phyloP scores from a whole-genome alignment of 2,888 invertebrate species.

The Diarsia brunnea region DNA sequence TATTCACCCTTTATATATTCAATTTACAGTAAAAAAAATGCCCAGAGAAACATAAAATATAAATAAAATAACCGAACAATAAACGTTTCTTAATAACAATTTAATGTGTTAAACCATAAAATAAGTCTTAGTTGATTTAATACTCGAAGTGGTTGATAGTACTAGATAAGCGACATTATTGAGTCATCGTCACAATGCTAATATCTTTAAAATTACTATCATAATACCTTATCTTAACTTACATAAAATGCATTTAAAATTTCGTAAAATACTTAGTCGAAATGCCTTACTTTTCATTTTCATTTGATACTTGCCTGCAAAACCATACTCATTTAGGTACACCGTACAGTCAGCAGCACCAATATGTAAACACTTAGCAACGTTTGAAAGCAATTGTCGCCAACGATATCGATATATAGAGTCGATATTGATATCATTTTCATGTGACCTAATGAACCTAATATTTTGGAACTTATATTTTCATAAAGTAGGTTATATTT shows the following conservation, averaged over 20 bases:
- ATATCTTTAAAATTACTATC: slow-evolving; percentile 40
- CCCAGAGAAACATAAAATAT: background rate
- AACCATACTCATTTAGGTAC: background rate
- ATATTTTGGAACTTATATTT: too few relatives aligned
- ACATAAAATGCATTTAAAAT: slow-evolving; percentile 48
- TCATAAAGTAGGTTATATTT: too few relatives aligned
- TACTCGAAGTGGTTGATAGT: slow-evolving; percentile 29
- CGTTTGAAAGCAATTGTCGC: too few relatives aligned
- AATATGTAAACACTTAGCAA: too few relatives aligned
- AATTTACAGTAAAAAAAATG: slow-evolving; percentile 1
- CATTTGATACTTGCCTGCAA: background rate
- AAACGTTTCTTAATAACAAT: slow-evolving; percentile 6
- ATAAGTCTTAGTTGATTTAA: slow-evolving; percentile 36
- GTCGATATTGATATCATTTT: too few relatives aligned
- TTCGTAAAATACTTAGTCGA: slow-evolving; percentile 31
- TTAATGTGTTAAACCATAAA: slow-evolving; percentile 34
- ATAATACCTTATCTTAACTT: slow-evolving; percentile 8
- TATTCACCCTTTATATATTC: background rate
- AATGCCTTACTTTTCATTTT: background rate
- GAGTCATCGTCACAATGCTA: slow-evolving; percentile 19
- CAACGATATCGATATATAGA: too few relatives aligned
- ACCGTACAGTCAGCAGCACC: too few relatives aligned
- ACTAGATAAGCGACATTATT: slow-evolving; percentile 10
- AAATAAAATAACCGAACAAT: slow-evolving; percentile 6
- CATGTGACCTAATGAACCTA: too few relatives aligned